These are phyloP conservation scores for Ostrea denselamellosa DNA, from an alignment of 1,140 invertebrate genomes.

Conservation along the genomic window DNA sequence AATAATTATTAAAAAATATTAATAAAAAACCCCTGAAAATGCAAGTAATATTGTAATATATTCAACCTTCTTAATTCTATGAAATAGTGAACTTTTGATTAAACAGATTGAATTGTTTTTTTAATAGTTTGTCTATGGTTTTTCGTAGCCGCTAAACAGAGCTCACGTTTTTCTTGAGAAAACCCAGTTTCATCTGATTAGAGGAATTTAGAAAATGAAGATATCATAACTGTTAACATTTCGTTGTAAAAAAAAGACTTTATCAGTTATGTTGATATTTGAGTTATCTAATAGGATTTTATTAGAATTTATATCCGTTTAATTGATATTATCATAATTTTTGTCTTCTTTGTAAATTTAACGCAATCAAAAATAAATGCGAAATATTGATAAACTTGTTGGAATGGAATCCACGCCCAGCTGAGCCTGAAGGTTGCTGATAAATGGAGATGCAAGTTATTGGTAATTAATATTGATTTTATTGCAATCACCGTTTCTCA, in stretches of 20 bases:
- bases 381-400: constrained; percentile 29
- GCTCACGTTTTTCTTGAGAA: neutral
- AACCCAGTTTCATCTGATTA: constrained; percentile 4
- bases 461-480: constrained; percentile 36
- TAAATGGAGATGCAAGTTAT: constrained; percentile 26
- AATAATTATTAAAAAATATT: too few relatives aligned
- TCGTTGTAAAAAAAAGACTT: neutral
- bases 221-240: constrained; percentile 6
- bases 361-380: constrained; percentile 23
- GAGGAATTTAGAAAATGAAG: constrained; percentile 29
- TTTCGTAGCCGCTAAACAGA: neutral
- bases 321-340: constrained; percentile 54
- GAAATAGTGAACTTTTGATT: neutral
- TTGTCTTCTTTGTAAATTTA: constrained; percentile 6
- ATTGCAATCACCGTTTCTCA: constrained; percentile 19
- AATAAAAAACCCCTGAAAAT: too few relatives aligned
- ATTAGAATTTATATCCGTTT: constrained; percentile 53
- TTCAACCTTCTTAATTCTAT: neutral
- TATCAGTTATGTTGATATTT: constrained; percentile 32
- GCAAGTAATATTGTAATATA: neutral
- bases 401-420: constrained; percentile 24
- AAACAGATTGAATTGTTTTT: neutral
- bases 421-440: neutral
- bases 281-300: constrained; percentile 41
- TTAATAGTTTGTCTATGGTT: neutral